Conservation (phyloP, 2,797 vertebrate genomes). For the Lepilemur ruficaudatus region DNA sequence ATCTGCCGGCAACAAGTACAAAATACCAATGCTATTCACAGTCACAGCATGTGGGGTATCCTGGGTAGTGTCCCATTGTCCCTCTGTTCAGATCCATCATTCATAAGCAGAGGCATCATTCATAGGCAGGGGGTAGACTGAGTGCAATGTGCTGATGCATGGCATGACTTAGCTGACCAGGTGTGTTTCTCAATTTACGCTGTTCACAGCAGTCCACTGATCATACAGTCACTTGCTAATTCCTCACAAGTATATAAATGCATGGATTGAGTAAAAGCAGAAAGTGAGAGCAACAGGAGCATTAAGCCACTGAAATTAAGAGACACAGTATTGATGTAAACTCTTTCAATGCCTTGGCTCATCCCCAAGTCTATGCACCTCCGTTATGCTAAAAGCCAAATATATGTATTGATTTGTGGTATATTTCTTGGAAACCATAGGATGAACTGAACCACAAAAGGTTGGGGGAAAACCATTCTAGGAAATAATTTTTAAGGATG, state of each 20-base stretch:
- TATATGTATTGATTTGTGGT: constrained; percentile 59
- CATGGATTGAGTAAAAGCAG: neutral
- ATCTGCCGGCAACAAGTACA: neutral
- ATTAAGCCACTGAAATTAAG: constrained; percentile 15
- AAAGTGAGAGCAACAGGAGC: neutral
- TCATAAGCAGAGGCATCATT: neutral
- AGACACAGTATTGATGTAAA: constrained; percentile 52
- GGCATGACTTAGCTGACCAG: neutral
- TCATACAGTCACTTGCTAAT: neutral
- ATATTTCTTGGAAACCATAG: constrained; percentile 67
- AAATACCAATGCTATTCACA: neutral
- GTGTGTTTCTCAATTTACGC: neutral
- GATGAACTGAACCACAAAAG: constrained; percentile 32
- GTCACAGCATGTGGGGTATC: neutral
- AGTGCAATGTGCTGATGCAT: neutral
- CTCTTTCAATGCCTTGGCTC: constrained; percentile 7
- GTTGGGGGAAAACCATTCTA: constrained; percentile 21
- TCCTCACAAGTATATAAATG: neutral
- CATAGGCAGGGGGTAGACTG: neutral
- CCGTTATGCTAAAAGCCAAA: constrained; percentile 69
- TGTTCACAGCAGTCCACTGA: neutral
- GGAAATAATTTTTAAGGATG: constrained; percentile 65
- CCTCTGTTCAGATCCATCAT: neutral
- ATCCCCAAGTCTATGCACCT: neutral
- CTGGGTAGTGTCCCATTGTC: fast-evolving